Evolutionary conservation across 2,797 vertebrate species (phyloP), one percentile per base, ranked within the genome.

Genomic region (Enteromius thamalakanensis): DNA sequence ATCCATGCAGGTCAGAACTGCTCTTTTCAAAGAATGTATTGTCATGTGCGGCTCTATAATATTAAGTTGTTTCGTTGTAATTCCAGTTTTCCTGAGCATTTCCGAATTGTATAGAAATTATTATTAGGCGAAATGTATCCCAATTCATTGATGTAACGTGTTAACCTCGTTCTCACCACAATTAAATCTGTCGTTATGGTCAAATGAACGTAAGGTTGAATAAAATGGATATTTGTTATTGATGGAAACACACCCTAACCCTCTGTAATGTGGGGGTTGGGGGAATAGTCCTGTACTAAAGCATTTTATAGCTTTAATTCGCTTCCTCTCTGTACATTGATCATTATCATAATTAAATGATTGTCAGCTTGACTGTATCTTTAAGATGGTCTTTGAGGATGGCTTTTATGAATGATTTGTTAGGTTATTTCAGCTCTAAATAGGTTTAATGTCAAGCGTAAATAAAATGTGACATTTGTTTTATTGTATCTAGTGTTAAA

Each of bases 1-100:
- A 74, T 80, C 88, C 32, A 64, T 88, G 74, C 89, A 90, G 89
- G 89, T 90, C 15, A 53, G 87, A 11, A 21, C 58, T 9, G 42
- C 7, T 42, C 32, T 76, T 67, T 12, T 76, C 12, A 6, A 17
- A 12, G 5, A 19, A 15, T 34, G 1, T 40, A 23, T 29, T 60
- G 11, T 10, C 21, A 55, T 15, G 12, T 2, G 15, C 15, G 29
- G 11, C 32, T 55, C 68, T 47, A 1, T 9, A 32, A 34, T 23
- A 69, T 60, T 29, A 23, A 19, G 23, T n/a, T 62, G 26, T 6
- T 37, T 23, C 15, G 12, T 45, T 10, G 17, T 15, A 58, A 34
- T 40, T 37, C 8, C 32, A 15, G 26, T 12, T 45, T 40, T 37
- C 15, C 42, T 10, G 34, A 42, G 45, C 51, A 32, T 55, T 49